Base-by-base conservation (phyloP, 1,140 invertebrate species). In the Drosophila subobscura region DNA sequence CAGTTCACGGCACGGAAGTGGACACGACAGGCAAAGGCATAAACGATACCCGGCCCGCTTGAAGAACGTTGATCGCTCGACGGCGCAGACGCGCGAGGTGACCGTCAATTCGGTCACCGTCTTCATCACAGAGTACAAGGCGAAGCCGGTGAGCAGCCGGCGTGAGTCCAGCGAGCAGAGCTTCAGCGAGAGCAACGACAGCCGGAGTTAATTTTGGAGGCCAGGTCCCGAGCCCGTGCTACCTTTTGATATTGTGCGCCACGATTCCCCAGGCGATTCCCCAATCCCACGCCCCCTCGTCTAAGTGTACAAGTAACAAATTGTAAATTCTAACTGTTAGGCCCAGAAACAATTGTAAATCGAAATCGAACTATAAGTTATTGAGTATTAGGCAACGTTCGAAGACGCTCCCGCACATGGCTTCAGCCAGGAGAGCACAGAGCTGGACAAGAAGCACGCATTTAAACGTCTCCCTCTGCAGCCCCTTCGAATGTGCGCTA, bases 81-180 rank as follows among this genome's bases (percentile, higher is more conserved):
- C 96, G 29, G 97, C 96, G 20, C 95, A 97, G 85, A 96, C 97
- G 33, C 95, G 97, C 91, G 97, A 97, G 92, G 97, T 99, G 57
- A 99, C 98, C 37, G 97, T 99, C 1, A 98, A 98, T 89, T 97
- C 97, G 91, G 97, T 99, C 27, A 99, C 98, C 20, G 98, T 99
- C 41, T 95, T 98, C 52, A 98, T 99, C 79, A 99, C 98, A 45
- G 98, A 99, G 92, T 99, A 98, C 92, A 97, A 98, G 92, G 96
- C 97, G 52, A 98, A 98, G 93, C 91, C 93, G 71, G 78, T 91
- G 56, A 85, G 77, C 64, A 91, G 81, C 72, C 72, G 91, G 52
- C 75, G 90, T 5, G 91, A 91, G 49, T 92, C 91, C n/a, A 92
- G 91, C 56, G 91, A 92, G 59, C 91, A 91, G 70, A 92, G 91